Evolutionary conservation across 2,888 invertebrate genomes (phyloP).

Genomic region (Volucella inflata): DNA sequence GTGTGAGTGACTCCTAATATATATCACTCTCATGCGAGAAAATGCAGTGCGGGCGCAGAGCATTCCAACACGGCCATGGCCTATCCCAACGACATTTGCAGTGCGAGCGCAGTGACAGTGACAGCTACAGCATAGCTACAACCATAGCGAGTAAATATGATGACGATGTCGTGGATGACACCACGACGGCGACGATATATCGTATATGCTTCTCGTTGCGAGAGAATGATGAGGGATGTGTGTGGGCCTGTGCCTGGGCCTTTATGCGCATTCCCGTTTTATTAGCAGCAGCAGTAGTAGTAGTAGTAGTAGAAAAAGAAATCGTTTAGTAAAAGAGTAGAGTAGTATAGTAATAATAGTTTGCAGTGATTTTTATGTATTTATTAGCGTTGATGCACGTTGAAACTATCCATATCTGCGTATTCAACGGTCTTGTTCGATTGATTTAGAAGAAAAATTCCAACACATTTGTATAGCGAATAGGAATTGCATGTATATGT

Average conservation of each 20-base stretch:
- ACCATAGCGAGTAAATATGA: neutral
- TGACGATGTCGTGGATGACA: conserved; percentile 9
- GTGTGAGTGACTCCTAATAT: conserved; percentile 33
- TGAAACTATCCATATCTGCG: conserved; percentile 14
- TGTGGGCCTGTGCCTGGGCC: conserved; percentile 56
- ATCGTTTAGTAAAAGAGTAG: neutral
- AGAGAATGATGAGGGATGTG: conserved; percentile 28
- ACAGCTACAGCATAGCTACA: conserved; percentile 9
- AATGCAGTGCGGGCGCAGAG: conserved; percentile 68
- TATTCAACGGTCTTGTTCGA: neutral
- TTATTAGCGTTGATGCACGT: conserved; percentile 11
- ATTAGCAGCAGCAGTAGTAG: conserved; percentile 16
- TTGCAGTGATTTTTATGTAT: neutral
- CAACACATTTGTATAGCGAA: too few relatives aligned
- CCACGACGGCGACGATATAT: neutral
- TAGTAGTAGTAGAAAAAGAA: conserved; percentile 6
- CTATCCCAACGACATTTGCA: conserved; percentile 70
- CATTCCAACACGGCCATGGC: conserved; percentile 56
- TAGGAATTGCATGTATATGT: neutral
- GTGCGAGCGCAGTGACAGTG: conserved; percentile 43
- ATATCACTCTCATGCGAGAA: conserved; percentile 70
- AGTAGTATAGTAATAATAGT: neutral
- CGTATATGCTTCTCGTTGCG: conserved; percentile 29
- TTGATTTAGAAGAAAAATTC: neutral
- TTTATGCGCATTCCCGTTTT: conserved; percentile 60